Evolutionary conservation across 2,797 vertebrate genomes (phyloP), one percentile per base, ranked within the genome.

Genomic region (Threskiornis aethiopicus): DNA sequence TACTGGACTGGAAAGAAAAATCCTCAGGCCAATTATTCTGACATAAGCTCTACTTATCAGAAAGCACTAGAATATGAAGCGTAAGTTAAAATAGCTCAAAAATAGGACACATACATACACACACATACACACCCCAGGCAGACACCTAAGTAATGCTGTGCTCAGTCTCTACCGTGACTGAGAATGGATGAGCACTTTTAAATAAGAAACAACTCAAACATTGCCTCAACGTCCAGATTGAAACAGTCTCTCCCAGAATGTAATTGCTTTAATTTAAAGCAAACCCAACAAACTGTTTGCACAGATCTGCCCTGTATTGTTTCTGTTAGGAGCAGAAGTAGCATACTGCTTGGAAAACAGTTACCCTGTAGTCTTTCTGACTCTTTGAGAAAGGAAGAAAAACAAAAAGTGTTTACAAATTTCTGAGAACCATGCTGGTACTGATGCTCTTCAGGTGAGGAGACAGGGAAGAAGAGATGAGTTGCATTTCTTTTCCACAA

Each of bases 31-130:
- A 94, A 93, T 96, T 97, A 97, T 95, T 92, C 37, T 95, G 81
- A 96, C 91, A 97, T 93, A 96, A 95, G 95, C 95, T 96, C 92
- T 91, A 96, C 89, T 95, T 97, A 96, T 93, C 94, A 93, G 66
- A 94, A 97, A 92, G 92, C 92, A 88, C 92, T 92, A 92, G 90
- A 96, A 97, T 96, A 96, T 81, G 79, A 95, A 95, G 84, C 19
- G 5, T 55, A 76, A 87, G 94, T 96, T 95, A 91, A 97, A 97
- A 96, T 79, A 94, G 79, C 84, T 95, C 76, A 93, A 84, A 96
- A 97, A 91, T 88, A 94, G 93, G 72, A 81, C 41, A 49, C 82
- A 59, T 33, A 28, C 80, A 35, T n/a, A 18, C 37, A 67, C 47
- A 84, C 46, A 69, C 59, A 78, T 2, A 78, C 2, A 70, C 44